Evolutionary conservation across 2,113 vertebrate genomes (phyloP).

Genomic region (Malurus alboscapulatus): DNA sequence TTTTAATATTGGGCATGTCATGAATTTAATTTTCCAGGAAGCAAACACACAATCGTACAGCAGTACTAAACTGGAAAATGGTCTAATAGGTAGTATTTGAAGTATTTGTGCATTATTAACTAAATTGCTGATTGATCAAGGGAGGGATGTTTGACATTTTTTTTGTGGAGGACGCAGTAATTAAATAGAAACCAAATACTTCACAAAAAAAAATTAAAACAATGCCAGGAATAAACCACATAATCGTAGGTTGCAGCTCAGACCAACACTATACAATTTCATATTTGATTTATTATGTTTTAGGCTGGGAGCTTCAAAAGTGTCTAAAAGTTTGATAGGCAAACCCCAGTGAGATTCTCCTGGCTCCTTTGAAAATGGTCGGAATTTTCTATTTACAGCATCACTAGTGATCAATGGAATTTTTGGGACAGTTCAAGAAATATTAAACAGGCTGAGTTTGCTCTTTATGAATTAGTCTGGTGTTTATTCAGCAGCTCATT

Average conservation of each 20-base stretch:
- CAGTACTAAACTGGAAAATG: not conserved
- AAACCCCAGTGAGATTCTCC: constrained; percentile 47
- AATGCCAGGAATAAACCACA: not conserved
- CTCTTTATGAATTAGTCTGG: constrained; percentile 50
- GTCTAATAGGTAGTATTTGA: not conserved
- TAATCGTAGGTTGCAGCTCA: constrained; percentile 5
- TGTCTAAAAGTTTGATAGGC: constrained; percentile 45
- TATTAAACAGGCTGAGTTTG: constrained; percentile 44
- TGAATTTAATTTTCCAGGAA: not conserved
- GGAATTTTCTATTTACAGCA: constrained; percentile 59
- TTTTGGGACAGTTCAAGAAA: constrained; percentile 30
- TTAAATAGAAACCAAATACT: constrained; percentile 55
- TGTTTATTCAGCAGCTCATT: constrained; percentile 64
- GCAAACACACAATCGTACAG: not conserved
- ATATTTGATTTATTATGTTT: constrained; percentile 51
- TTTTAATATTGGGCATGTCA: not conserved
- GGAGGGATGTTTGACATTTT: constrained; percentile 15
- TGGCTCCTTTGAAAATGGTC: constrained; percentile 49
- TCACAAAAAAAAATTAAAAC: not conserved
- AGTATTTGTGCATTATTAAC: not conserved
- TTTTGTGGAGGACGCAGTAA: not conserved
- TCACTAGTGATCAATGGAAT: constrained; percentile 19
- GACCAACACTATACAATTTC: constrained; percentile 7
- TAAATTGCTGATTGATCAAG: constrained; percentile 33
- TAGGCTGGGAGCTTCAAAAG: constrained; percentile 48